These are phyloP conservation scores for Notothenia coriiceps DNA, from an alignment of 2,113 vertebrate genomes.

Conservation along the genomic window DNA sequence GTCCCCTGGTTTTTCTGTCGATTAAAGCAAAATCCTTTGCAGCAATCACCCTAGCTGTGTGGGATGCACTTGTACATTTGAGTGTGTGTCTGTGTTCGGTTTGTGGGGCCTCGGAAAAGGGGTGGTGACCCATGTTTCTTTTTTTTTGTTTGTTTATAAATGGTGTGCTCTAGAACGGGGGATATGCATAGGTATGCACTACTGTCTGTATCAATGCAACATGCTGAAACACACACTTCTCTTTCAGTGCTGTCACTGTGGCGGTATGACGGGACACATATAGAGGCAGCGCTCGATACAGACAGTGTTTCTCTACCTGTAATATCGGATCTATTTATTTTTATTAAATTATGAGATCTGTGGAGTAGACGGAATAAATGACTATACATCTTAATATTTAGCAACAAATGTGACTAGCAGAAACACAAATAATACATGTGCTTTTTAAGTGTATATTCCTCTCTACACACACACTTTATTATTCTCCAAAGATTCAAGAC, in stretches of 20 bases:
- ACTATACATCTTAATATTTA: not conserved
- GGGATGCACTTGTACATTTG: constrained; percentile 47
- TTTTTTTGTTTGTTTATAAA: constrained; percentile 79
- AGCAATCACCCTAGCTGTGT: constrained; percentile 55
- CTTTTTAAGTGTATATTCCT: not conserved
- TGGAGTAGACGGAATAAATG: not conserved
- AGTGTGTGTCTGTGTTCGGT: constrained; percentile 14
- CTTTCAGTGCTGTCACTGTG: constrained; percentile 68
- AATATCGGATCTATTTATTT: not conserved
- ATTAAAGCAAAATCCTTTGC: constrained; percentile 82
- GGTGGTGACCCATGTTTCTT: constrained; percentile 49
- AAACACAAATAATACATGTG: not conserved
- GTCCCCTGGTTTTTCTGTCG: constrained; percentile 75
- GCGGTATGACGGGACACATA: constrained; percentile 53
- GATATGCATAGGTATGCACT: constrained; percentile 82
- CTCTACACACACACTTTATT: not conserved
- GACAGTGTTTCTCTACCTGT: not conserved
- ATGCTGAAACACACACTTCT: constrained; percentile 81
- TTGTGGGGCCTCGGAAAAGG: constrained; percentile 43
- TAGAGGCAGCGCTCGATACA: constrained; percentile 45
- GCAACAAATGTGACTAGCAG: not conserved
- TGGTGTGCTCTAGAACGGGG: constrained; percentile 77
- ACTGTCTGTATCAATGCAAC: constrained; percentile 78
- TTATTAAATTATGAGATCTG: not conserved
- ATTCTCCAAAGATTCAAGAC: not conserved